Base-by-base conservation (phyloP, 2,797 vertebrate species). In the Lepilemur ruficaudatus region DNA sequence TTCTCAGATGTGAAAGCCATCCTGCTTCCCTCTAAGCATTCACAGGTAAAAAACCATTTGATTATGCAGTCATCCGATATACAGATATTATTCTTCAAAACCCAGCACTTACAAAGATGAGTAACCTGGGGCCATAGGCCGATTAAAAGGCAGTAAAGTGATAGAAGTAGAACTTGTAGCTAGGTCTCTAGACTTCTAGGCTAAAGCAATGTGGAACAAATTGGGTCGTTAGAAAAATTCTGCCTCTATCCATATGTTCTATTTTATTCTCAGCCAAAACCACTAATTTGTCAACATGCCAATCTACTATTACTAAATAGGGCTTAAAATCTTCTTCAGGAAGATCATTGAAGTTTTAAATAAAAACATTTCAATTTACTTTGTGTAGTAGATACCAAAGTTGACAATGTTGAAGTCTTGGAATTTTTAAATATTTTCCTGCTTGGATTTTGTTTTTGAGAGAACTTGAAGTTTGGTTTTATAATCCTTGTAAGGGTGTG, bases 261-360 rank as follows among this genome's bases (percentile, higher is more conserved):
- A 14, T 41, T 63, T 78, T 80, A 80, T 79, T 76, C 32, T 89
- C 79, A 89, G 73, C 25, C 86, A 41, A 1, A 93, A 92, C 35
- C 38, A 61, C 20, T 80, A n/a, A 65, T 85, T 91, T 95, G 76
- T 89, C 59, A 89, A 65, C 65, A 76, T 67, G 28, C 48, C 35
- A 70, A 79, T 70, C 50, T 91, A 38, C n/a, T 50, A 35, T 28
- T 92, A 70, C 20, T 75, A 88, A 89, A 9, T 20, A 80, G n/a
- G 48, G 32, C 32, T 91, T 89, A 91, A 73, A 90, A 81, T 63
- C 43, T 52, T 81, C 46, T 52, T 86, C 48, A 70, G 13, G 30
- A 92, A 96, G 46, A 48, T 80, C 13, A n/a, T 11, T 88, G 17
- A 2, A 46, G 28, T 85, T 94, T 96, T 93, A 57, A 87, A 84